A percentile compares a stretch with the other conserved stretches of the same genome.
phyloP scores from a whole-genome alignment of 1,140 invertebrate species.

The Sinonovacula constricta region DNA sequence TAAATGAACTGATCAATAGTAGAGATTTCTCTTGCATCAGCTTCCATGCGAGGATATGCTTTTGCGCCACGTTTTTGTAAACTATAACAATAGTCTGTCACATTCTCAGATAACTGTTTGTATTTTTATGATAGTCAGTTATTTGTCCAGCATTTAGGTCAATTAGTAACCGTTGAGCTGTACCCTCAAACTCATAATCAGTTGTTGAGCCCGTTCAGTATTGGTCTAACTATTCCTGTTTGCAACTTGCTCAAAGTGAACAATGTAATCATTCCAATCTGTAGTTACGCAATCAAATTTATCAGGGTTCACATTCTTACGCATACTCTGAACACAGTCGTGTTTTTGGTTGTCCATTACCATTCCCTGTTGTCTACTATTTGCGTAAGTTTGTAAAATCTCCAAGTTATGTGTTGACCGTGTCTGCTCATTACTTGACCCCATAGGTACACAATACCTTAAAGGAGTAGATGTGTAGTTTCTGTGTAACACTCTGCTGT shows the following conservation, averaged over 20 bases:
- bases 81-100: constrained; percentile 31
- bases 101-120: constrained; percentile 3
- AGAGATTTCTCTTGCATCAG: constrained; percentile 20
- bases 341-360: no score
- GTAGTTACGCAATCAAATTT: constrained; percentile 37
- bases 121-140: no score
- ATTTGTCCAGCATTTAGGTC: no score
- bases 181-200: no score
- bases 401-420: no score
- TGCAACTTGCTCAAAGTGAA: constrained; percentile 49
- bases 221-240: constrained; percentile 40
- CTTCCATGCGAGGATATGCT: constrained; percentile 28
- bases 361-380: no score
- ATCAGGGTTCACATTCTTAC: constrained; percentile 22
- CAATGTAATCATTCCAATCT: constrained; percentile 49
- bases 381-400: no score
- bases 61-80: constrained; percentile 25
- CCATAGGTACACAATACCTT: no score
- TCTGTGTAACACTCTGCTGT: no score
- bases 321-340: no score
- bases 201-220: constrained; percentile 50
- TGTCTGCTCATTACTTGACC: no score
- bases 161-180: no score
- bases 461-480: not conserved
- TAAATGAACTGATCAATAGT: constrained; percentile 28